Conservation (phyloP, 37 sponge, comb jelly and placozoan genomes). For the Bolinopsis microptera region DNA sequence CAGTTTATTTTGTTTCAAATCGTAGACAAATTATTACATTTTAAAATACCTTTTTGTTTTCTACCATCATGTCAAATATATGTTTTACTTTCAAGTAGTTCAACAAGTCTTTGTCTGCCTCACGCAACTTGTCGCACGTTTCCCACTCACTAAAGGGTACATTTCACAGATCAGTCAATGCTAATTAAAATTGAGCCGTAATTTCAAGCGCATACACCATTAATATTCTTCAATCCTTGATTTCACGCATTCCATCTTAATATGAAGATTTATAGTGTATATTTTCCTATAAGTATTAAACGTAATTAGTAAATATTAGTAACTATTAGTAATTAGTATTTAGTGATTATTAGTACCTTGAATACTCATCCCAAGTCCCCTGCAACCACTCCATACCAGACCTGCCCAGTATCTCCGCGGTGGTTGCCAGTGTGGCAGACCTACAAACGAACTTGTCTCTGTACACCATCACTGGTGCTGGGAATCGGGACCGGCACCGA, state of each 20-base stretch:
- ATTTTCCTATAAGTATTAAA: too few species aligned
- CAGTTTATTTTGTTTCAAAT: too few species aligned
- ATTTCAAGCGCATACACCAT: too few species aligned
- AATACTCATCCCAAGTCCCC: conserved; percentile 68
- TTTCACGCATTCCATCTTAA: too few species aligned
- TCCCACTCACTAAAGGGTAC: conserved; percentile 81
- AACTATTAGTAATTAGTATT: too few species aligned
- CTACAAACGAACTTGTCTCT: conserved; percentile 89
- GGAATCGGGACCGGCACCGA: conserved; percentile 86
- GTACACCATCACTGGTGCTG: conserved; percentile 86
- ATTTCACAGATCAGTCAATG: too few species aligned
- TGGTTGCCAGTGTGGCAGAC: conserved; percentile 83
- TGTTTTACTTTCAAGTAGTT: conserved; percentile 76
- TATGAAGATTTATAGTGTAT: too few species aligned
- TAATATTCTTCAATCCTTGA: too few species aligned
- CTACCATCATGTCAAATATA: conserved; percentile 97
- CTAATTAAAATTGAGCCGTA: too few species aligned
- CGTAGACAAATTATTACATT: too few species aligned
- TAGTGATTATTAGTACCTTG: too few species aligned
- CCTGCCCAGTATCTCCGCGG: conserved; percentile 84
- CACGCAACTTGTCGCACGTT: conserved; percentile 73
- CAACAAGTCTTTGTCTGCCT: conserved; percentile 83
- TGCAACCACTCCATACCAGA: conserved; percentile 82
- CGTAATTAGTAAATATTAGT: too few species aligned
- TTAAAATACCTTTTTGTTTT: conserved; percentile 95